A percentile compares a stretch with the other conserved stretches of the same genome.
These are phyloP conservation scores for Menura novaehollandiae DNA, from an alignment of 2,113 vertebrate species.

Conservation along the genomic window DNA sequence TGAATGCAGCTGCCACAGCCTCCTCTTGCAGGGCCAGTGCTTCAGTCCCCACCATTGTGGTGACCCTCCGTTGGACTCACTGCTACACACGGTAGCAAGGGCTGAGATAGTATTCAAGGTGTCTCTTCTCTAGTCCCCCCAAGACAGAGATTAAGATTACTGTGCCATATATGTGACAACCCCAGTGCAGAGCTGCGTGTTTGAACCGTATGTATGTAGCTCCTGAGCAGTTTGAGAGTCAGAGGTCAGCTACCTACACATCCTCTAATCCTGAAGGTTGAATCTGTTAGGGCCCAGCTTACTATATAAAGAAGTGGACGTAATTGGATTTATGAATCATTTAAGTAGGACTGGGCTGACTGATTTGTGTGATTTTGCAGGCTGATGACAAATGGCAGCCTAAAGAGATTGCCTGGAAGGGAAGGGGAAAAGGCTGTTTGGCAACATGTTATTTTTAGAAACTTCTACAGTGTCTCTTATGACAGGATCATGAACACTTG, in stretches of 20 bases:
- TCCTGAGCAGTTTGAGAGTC: neutral
- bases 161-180: neutral
- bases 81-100: neutral
- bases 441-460: conserved; percentile 41
- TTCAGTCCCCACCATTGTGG: neutral
- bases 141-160: neutral
- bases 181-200: neutral
- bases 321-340: conserved; percentile 62
- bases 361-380: conserved; percentile 46
- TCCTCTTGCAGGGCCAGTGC: neutral
- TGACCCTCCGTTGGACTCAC: neutral
- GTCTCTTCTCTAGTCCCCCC: neutral
- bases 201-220: neutral
- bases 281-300: neutral
- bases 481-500: neutral
- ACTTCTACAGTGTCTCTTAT: conserved; percentile 7
- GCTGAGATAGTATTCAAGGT: neutral
- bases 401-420: conserved; percentile 51
- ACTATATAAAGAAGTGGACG: neutral
- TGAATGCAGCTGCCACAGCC: neutral
- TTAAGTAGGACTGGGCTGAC: conserved; percentile 28
- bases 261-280: conserved; percentile 31
- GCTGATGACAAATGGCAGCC: conserved; percentile 42
- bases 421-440: neutral
- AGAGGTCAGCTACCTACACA: conserved; percentile 28